A percentile compares a stretch with the other conserved stretches of the same genome.
Evolutionary conservation across 2,113 vertebrate genomes (phyloP).

Genomic region (Anhinga rufa): DNA sequence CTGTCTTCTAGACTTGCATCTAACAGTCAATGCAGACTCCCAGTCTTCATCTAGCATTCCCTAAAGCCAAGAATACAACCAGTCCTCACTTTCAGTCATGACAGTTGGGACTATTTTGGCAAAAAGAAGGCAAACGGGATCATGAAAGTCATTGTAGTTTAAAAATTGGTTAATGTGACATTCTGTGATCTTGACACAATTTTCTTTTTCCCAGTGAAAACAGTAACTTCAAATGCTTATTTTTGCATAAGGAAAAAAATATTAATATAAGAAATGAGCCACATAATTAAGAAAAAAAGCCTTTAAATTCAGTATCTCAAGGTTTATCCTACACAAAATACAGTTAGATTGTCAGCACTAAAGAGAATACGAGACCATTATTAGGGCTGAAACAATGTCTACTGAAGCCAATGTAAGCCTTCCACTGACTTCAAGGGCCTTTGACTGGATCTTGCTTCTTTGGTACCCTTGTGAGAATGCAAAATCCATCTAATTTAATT

Average conservation of each 20-base stretch:
- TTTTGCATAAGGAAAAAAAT: neutral
- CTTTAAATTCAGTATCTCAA: neutral
- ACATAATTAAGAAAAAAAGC: neutral
- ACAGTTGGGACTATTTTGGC: neutral
- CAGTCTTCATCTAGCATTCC: neutral
- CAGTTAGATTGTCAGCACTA: neutral
- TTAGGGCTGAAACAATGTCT: neutral
- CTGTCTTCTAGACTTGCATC: neutral
- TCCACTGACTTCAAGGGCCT: neutral
- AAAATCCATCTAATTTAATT: neutral
- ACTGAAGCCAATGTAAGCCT: neutral
- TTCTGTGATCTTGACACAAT: neutral
- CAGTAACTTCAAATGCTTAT: neutral
- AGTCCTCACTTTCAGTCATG: neutral
- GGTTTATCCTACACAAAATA: neutral
- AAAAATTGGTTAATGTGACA: neutral
- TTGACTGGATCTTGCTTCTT: neutral
- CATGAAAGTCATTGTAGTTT: neutral
- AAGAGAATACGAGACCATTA: neutral
- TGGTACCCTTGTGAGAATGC: neutral
- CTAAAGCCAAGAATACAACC: neutral
- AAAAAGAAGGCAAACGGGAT: neutral
- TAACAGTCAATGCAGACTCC: neutral
- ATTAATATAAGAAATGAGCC: neutral
- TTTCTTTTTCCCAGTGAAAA: neutral